These are phyloP conservation scores for Pitangus sulphuratus DNA, from an alignment of 2,797 vertebrate genomes.

Conservation along the genomic window DNA sequence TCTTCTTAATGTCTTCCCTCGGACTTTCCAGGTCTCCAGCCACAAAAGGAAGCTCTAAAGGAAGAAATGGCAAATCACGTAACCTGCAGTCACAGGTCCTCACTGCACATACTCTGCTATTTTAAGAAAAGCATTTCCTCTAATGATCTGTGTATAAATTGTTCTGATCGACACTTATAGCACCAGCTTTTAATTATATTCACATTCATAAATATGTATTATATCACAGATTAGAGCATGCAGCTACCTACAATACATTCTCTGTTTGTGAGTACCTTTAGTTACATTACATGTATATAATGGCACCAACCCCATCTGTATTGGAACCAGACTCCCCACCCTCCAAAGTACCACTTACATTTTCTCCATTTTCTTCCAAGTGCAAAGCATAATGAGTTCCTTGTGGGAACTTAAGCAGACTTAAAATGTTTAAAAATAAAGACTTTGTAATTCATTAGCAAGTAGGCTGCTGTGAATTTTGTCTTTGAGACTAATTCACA, in stretches of 20 bases:
- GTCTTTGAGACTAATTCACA: conserved; percentile 60
- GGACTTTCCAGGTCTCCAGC: neutral
- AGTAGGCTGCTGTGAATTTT: conserved; percentile 51
- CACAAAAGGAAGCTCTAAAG: neutral
- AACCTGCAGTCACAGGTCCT: neutral
- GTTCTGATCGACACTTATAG: neutral
- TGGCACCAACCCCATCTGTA: neutral
- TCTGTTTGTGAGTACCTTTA: neutral
- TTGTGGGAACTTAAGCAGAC: conserved; percentile 35
- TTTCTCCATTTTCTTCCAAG: conserved; percentile 55
- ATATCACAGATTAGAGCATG: neutral
- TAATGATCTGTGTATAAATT: neutral
- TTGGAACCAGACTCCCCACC: neutral
- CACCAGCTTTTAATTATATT: neutral
- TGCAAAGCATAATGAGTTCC: conserved; percentile 48
- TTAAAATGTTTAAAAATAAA: conserved; percentile 65
- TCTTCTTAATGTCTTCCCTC: neutral
- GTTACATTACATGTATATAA: neutral
- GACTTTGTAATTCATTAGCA: conserved; percentile 67
- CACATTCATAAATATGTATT: neutral
- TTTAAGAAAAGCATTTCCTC: neutral
- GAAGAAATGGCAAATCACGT: neutral
- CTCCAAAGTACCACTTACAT: conserved; percentile 18
- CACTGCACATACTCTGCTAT: neutral
- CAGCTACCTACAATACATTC: neutral